Percentiles rank a stretch among this genome's conserved stretches.
Evolutionary conservation across 2,888 invertebrate genomes (phyloP).

Genomic region (Tupiocoris notatus): DNA sequence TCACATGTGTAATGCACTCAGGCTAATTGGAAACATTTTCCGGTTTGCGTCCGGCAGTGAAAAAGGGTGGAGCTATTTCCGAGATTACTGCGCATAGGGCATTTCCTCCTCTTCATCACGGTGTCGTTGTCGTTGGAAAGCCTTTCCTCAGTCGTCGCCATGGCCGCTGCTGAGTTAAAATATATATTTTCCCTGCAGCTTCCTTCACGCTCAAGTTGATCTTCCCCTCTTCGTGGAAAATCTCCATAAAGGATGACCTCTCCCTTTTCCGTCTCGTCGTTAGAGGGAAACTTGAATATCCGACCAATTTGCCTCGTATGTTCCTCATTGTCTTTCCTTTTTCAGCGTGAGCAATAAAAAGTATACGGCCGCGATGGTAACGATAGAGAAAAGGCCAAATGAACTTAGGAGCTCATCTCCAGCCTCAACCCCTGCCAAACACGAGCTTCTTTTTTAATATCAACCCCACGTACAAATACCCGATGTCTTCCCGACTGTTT

Average conservation of each 20-base stretch:
- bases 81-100: background rate
- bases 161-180: background rate
- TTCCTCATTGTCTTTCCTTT: background rate
- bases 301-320: constrained; percentile 7
- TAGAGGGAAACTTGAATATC: background rate
- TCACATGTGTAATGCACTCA: constrained; percentile 27
- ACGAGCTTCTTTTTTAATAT: constrained; percentile 8
- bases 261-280: background rate
- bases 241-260: constrained; percentile 13
- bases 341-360: background rate
- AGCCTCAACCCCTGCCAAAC: background rate
- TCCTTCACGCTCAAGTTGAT: background rate
- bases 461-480: background rate
- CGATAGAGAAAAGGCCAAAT: background rate
- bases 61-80: constrained; percentile 12
- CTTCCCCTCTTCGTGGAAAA: background rate
- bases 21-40: constrained; percentile 14
- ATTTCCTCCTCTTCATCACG: background rate
- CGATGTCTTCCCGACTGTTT: background rate
- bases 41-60: background rate
- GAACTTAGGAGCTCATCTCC: background rate
- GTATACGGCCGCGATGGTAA: background rate
- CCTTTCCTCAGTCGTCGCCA: background rate
- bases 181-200: constrained; percentile 1
- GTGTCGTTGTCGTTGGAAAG: background rate